Conservation (phyloP, 2,797 vertebrate species). For the Myotis vivesi region DNA sequence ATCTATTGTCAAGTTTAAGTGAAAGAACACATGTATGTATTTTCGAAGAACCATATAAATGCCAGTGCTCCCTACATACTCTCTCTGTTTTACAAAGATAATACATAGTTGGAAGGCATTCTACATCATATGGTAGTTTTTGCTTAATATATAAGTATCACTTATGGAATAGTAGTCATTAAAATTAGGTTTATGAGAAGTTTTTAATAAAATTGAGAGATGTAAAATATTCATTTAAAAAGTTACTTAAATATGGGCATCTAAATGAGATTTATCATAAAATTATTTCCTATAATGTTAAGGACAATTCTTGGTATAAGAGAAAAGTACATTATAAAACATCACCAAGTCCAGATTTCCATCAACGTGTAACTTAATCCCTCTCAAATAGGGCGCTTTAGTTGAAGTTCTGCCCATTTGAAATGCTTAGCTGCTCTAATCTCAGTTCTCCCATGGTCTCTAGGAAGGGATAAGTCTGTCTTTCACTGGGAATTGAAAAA, state of each 20-base stretch:
- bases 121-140: neutral
- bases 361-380: neutral
- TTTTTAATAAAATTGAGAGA: neutral
- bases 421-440: neutral
- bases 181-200: neutral
- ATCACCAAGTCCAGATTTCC: neutral
- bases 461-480: neutral
- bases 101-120: neutral
- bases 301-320: neutral
- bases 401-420: neutral
- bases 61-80: neutral
- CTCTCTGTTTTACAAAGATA: neutral
- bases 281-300: neutral
- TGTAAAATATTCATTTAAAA: neutral
- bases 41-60: neutral
- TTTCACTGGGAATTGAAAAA: constrained; percentile 30
- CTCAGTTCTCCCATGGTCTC: neutral
- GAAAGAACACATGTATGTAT: neutral
- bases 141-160: neutral
- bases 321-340: neutral
- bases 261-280: constrained; percentile 19
- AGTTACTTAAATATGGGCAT: constrained; percentile 5
- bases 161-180: neutral
- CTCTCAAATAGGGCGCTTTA: neutral
- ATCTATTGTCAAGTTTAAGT: neutral